phyloP scores from a whole-genome alignment of 1,140 invertebrate genomes.

The Hestina assimilis region DNA sequence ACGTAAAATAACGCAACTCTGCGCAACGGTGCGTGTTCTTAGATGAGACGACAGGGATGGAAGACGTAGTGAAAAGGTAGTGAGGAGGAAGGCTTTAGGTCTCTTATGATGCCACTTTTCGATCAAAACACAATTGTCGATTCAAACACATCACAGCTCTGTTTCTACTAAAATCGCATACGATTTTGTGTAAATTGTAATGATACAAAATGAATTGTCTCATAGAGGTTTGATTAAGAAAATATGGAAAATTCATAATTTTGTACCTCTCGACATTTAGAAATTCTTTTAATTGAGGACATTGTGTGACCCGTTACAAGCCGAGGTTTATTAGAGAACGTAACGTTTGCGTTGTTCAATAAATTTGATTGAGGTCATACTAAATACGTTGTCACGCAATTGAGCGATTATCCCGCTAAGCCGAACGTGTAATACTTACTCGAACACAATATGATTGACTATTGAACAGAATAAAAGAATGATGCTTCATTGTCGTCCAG shows the following conservation, averaged over 20 bases:
- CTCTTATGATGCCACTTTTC: too few species aligned
- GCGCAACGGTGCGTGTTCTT: too few species aligned
- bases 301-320: constrained; percentile 7
- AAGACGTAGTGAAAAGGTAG: too few species aligned
- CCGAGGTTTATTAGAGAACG: constrained; percentile 8
- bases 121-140: too few species aligned
- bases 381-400: constrained; percentile 46
- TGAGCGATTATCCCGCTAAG: constrained; percentile 37
- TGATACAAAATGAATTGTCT: constrained; percentile 32
- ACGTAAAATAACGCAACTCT: too few species aligned
- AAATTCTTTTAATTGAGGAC: constrained; percentile 3
- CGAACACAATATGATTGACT: constrained; percentile 15
- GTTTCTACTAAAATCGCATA: constrained; percentile 39
- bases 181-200: constrained; percentile 36
- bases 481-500: background rate
- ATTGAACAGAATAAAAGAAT: constrained; percentile 8
- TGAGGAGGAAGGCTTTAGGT: too few species aligned
- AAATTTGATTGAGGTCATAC: constrained; percentile 51
- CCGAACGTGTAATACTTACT: constrained; percentile 24
- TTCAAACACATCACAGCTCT: too few species aligned
- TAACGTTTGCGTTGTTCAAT: constrained; percentile 30
- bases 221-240: constrained; percentile 21
- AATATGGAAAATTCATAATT: constrained; percentile 29
- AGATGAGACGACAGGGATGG: too few species aligned
- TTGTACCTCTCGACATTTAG: constrained; percentile 2